Evolutionary conservation across 2,888 invertebrate species (phyloP).

Genomic region (Cepaea hortensis): DNA sequence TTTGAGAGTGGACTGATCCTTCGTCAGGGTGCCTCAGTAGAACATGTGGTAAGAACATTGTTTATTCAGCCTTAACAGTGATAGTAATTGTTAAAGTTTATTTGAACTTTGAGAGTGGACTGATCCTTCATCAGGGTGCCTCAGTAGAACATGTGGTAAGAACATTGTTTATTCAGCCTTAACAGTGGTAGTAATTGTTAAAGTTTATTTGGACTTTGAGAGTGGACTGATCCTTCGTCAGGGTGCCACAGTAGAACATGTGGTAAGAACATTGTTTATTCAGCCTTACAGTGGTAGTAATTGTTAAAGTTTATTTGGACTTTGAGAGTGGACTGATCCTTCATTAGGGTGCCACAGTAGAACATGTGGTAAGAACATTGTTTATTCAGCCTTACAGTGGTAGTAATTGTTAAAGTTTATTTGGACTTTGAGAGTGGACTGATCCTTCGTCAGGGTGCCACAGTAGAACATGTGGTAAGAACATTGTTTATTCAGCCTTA

Average conservation of each 20-base stretch:
- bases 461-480: constrained; percentile 90
- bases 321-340: constrained; percentile 96
- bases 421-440: constrained; percentile 95
- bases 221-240: constrained; percentile 93
- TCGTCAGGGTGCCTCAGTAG: constrained; percentile 81
- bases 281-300: no score
- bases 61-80: no score
- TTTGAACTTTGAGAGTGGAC: no score
- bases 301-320: constrained; percentile 79
- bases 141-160: constrained; percentile 82
- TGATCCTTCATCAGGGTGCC: neutral
- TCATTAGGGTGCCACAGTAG: constrained; percentile 90
- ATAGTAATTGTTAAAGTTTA: no score
- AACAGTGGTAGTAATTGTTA: no score
- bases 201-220: constrained; percentile 86
- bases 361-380: constrained; percentile 84
- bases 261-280: constrained; percentile 76
- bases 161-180: no score
- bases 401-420: no score
- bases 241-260: constrained; percentile 95
- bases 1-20: no score
- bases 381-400: no score
- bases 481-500: neutral
- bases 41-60: constrained; percentile 78
- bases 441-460: constrained; percentile 91